Evolutionary conservation across 23 tunicate genomes (phyloP), one percentile per base, ranked within the genome.

Genomic region (Phallusia fumigata): DNA sequence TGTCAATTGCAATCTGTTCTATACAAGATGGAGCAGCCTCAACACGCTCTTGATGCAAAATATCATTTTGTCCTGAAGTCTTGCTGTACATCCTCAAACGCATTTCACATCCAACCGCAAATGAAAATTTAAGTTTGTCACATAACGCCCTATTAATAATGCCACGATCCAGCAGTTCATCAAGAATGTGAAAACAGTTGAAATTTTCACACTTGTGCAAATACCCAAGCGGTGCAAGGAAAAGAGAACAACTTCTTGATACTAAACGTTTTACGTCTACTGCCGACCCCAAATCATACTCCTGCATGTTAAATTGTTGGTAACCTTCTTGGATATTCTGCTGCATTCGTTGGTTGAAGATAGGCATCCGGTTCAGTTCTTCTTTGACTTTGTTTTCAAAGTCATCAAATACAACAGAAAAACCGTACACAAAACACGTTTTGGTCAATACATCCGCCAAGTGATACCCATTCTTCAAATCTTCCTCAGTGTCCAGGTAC

Each of bases 351-450:
- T 40, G 8, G 10, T 40, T 40, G 8, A 3, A 5, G 8, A 3
- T 5, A 40, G 8, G 8, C 10, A 40, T 40, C 10, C 10, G 5
- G 10, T 40, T 40, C 5, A 40, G 47, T 10, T 10, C 10, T 40
- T 40, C 10, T 40, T 40, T 40, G 8, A 40, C 47, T 53, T 32
- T 19, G 28, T 22, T 10, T 44, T 26, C 0, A 35, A 76, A 84
- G 24, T 31, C 16, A 0, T 75, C 0, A 34, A 75, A 49, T 21
- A 84, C 72, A 22, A 19, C 30, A 22, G 16, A 19, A n/a, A 75
- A 32, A 30, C 88, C 88, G 32, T 53, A 77, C 35, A 84, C 82
- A 58, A 84, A 58, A 34, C 88, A 84, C 52, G 88, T 77, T 33
- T 26, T 77, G 0, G 75, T 84, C 36, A 84, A 53, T 21, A 84